A percentile compares a stretch with the other conserved stretches of the same genome.
Conservation (phyloP, 2,113 vertebrate genomes). For the Nipponia nippon region DNA sequence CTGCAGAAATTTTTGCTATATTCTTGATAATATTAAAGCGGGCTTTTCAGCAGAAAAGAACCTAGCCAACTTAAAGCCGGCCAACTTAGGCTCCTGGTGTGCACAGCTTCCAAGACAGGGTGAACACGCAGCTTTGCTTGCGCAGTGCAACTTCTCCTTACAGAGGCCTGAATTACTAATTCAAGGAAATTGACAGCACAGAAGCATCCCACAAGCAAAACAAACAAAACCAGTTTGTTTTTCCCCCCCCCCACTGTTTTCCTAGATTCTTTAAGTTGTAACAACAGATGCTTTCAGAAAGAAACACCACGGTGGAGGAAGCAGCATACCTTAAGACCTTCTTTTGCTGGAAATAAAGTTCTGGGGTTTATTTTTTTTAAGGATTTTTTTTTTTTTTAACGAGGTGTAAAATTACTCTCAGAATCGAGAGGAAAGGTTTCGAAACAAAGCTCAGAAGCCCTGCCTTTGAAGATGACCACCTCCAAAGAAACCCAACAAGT, state of each 20-base stretch:
- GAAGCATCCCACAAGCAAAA: neutral
- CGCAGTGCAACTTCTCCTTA: neutral
- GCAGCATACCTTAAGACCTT: neutral
- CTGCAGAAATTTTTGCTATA: neutral
- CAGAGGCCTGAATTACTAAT: neutral
- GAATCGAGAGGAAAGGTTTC: neutral
- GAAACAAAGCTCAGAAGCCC: neutral
- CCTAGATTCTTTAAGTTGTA: neutral
- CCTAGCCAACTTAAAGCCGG: neutral
- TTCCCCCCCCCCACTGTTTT: neutral
- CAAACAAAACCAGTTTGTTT: neutral
- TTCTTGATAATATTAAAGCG: neutral
- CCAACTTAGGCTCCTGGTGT: neutral
- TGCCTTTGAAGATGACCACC: neutral
- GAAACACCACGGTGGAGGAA: neutral
- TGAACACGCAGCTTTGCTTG: neutral
- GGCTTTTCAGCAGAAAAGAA: neutral
- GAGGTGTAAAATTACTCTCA: neutral
- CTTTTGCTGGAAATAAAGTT: neutral
- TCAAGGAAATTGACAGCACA: neutral
- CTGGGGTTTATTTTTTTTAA: neutral
- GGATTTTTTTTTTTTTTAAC: neutral
- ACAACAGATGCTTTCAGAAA: neutral
- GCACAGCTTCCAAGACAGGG: neutral
- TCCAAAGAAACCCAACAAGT: conserved; percentile 55